Base-by-base conservation (phyloP, 2,888 invertebrate species). In the Caenorhabditis drosophilae region DNA sequence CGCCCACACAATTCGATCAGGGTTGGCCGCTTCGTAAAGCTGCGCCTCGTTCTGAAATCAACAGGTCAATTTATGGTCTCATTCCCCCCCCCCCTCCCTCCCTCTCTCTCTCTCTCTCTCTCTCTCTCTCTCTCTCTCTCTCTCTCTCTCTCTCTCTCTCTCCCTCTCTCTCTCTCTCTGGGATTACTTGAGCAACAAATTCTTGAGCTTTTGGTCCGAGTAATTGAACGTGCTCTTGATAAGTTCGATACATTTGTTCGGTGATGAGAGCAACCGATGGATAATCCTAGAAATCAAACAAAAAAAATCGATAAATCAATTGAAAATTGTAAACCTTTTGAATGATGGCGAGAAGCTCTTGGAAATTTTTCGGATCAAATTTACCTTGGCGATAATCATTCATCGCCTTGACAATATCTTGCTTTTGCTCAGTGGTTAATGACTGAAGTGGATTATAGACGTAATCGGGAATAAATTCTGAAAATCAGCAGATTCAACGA, bases 1-100 rank as follows among this genome's bases (percentile, higher is more conserved):
- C 0, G 67, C 60, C 67, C 67, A 67, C 34, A 61, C 25, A 34
- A 67, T 52, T 11, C 67, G 31, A 40, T 67, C 67, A 15, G 67
- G 67, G 2, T 53, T 48, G 2, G 64, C 64, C 35, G 55, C 64
- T 1, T 48, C 22, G 49, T 59, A 66, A 34, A 52, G 38, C 49
- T 66, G 50, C 4, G 59, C 55, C 49, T 66, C 64, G 23, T 46
- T 36, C 63, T 63, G 50, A 15, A 41, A 18, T 38, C 9, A 6
- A 38, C n/a, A 6, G 38, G 38, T 6, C 38, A 38, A 16, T 38
- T 26, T 12, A 18, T n/a, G n/a, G n/a, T n/a, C n/a, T n/a, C n/a
- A n/a, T n/a, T n/a, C n/a, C n/a, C n/a, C n/a, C n/a, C n/a, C n/a
- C n/a, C n/a, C n/a, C n/a, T n/a, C n/a, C n/a, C n/a, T n/a, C n/a